Base-by-base conservation (phyloP, 2,797 vertebrate species). In the Acomys russatus region DNA sequence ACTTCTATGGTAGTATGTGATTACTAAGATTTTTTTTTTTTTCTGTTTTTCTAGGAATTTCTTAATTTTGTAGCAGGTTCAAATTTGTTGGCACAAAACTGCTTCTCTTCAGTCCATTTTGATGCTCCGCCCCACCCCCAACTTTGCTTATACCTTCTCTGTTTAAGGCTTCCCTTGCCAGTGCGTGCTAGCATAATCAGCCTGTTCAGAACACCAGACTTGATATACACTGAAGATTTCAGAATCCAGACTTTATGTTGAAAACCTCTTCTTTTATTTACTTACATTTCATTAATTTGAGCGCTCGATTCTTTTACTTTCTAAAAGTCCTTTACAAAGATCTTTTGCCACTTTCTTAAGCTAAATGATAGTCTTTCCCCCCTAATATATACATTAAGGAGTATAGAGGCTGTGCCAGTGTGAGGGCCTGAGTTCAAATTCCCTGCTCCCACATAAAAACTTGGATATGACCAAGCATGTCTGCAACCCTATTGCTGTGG, bases 261-360 rank as follows among this genome's bases (percentile, higher is more conserved):
- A 83, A 51, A 70, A 77, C 84, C 30, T 86, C 54, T 74, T 25
- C 33, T 1, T 61, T 30, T 79, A 17, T 79, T 88, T 88, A 59
- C 54, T 80, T 71, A n/a, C 25, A 71, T 54, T 68, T 74, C 14
- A 85, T 30, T 54, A 11, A 88, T 91, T 94, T 95, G 51, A 91
- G 4, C 23, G 82, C 56, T 66, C 35, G 1, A 56, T 38, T 59
- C 18, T 84, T 85, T 77, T 86, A 51, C n/a, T 88, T 93, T 94
- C n/a, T 73, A 59, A 23, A 92, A 59, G 51, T 33, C 70, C 10
- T 23, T 51, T 22, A 74, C 79, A 30, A 59, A 89, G 51, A 73
- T 4, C 74, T 88, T 88, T 77, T 35, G n/a, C 59, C 83, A 33
- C 70, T 89, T 87, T 86, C 35, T 89, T 91, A 56, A 14, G 35